Base-by-base conservation (phyloP, 2,113 vertebrate species). In the Tenebrosternarchus preto region DNA sequence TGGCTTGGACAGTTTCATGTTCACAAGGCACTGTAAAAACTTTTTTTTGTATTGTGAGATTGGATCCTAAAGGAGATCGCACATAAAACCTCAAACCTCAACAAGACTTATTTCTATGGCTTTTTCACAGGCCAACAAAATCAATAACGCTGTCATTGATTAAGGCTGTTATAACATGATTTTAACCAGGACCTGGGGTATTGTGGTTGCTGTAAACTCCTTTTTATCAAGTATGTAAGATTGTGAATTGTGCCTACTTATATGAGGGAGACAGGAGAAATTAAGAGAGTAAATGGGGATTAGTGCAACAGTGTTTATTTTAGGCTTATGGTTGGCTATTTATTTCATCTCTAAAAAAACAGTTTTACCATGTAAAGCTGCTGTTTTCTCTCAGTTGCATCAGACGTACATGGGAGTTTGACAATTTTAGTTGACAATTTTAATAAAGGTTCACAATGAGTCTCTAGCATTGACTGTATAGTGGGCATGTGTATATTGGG, bases 171-270 rank as follows among this genome's bases (percentile, higher is more conserved):
- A 7, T 43, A n/a, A n/a, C n/a, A n/a, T 27, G 27, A n/a, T 31
- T 64, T 31, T 36, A 36, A 36, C 31, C 64, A n/a, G 27, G 43
- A 50, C 27, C n/a, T 22, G 43, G 43, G 12, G 43, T 50, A 12
- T 22, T 11, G 19, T 39, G 19, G 11, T 68, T 20, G 2, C 7
- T 68, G 64, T 91, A 87, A 89, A 64, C 57, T 64, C 20, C 31
- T 76, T 20, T 73, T 69, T 53, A 24, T 73, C 85, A 68, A 67
- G 84, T 39, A 68, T 71, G 84, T 39, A n/a, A 39, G 64, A 11
- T 11, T 68, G 31, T 12, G 33, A 20, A 80, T 39, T 82, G 76
- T 64, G 31, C 8, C 1, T 56, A 16, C 56, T 2, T 67, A 5
- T 36, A 16, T 66, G 25, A 69, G 36, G 11, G 61, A 59, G 46